Conservation (phyloP, 2,797 vertebrate genomes). For the Gallinago nigripennis region DNA sequence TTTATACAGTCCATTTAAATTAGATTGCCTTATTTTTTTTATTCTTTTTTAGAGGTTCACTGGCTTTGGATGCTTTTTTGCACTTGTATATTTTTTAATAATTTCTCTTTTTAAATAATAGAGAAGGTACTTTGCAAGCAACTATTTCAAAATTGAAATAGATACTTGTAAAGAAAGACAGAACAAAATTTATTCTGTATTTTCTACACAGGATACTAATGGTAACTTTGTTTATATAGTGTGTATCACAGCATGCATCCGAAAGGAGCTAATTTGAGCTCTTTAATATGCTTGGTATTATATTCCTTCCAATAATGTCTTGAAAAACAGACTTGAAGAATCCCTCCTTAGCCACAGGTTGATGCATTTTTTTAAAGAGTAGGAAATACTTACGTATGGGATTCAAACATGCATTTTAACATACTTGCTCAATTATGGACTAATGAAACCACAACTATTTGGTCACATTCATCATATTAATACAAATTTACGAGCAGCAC, state of each 20-base stretch:
- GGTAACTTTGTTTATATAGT: neutral
- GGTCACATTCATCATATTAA: neutral
- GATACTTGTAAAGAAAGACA: neutral
- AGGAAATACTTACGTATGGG: neutral
- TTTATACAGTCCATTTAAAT: neutral
- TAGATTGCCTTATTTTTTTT: neutral
- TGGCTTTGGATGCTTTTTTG: slow-evolving; percentile 74
- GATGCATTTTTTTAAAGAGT: neutral
- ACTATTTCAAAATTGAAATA: slow-evolving; percentile 18
- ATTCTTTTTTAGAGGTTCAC: slow-evolving; percentile 62
- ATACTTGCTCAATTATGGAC: neutral
- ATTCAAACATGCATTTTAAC: slow-evolving; percentile 30
- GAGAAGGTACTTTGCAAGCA: neutral
- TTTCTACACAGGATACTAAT: neutral
- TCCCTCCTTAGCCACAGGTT: neutral
- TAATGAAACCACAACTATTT: neutral
- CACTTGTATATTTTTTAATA: neutral
- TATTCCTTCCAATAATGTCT: neutral
- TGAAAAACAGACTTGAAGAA: neutral
- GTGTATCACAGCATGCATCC: neutral
- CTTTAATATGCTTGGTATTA: neutral
- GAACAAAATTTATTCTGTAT: neutral
- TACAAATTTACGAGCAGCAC: neutral
- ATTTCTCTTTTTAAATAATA: neutral
- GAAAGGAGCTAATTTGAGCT: neutral